Base-by-base conservation (phyloP, 30 jellyfish, hydroid and myxozoan genomes). In the Pseudorhiza aurosa region DNA sequence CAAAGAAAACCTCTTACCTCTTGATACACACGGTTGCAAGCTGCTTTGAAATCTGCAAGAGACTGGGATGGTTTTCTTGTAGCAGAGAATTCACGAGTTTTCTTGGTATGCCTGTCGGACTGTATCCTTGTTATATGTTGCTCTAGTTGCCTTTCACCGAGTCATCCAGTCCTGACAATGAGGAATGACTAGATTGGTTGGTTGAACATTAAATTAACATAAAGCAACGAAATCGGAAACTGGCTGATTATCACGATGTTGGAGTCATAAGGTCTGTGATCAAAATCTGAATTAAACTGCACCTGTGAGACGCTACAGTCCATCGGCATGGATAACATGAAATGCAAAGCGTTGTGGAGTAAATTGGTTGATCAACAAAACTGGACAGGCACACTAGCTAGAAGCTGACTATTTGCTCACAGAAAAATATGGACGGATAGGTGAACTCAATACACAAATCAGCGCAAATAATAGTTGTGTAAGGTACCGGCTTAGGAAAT, bases 401-500 rank as follows among this genome's bases (percentile, higher is more conserved):
- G 22, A 53, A 10, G 67, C 24, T 33, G 36, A 64, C 53, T 64
- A 44, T 64, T 64, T 64, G 59, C 59, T 31, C 77, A 59, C 29
- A 33, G 77, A 64, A 64, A 60, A 29, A 44, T 30, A n/a, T 33
- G 36, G 77, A 15, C 35, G 57, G 82, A 68, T 68, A 68, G 9
- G 43, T 5, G 63, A 42, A 35, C 60, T 39, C 62, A 65, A 71
- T 71, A 30, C 86, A 63, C 42, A 57, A 72, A 72, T 72, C 68
- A 70, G 59, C 50, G 8, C 49, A 37, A 42, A 72, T 65, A 80
- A 80, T 56, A 68, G 91, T 53, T 31, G 45, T 80, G 91, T 80
- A 49, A 80, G 91, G 91, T 64, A 84, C 91, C 91, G 91, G 84
- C 91, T 80, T 80, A 64, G 33, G 64, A 72, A 64, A 80, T 6